A percentile compares a stretch with the other conserved stretches of the same genome.
These are phyloP conservation scores for Brenthis daphne DNA, from an alignment of 2,888 invertebrate genomes.

Conservation along the genomic window DNA sequence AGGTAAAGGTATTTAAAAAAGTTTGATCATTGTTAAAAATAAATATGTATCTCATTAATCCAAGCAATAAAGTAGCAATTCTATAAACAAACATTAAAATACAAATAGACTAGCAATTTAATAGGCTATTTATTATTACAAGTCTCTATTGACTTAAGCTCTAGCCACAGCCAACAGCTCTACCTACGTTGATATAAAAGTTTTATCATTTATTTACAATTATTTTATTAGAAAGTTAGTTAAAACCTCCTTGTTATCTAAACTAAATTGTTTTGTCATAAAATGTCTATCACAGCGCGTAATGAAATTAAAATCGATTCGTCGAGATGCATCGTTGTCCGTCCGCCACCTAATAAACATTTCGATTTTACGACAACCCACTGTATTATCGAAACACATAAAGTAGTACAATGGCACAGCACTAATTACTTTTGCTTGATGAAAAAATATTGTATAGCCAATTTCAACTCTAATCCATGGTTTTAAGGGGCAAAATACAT, in stretches of 20 bases:
- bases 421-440: slow-evolving; percentile 48
- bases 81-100: too few species aligned
- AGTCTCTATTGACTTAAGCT: too few species aligned
- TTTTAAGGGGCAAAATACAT: slow-evolving; percentile 12
- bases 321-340: slow-evolving; percentile 36
- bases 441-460: slow-evolving; percentile 1
- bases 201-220: too few species aligned
- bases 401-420: slow-evolving; percentile 39
- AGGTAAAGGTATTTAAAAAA: too few species aligned
- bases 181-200: too few species aligned
- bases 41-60: too few species aligned
- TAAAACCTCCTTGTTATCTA: not conserved
- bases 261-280: slow-evolving; percentile 9
- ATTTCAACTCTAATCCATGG: slow-evolving; percentile 18
- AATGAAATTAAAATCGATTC: slow-evolving; percentile 47
- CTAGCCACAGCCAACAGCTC: too few species aligned
- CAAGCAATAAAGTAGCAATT: too few species aligned
- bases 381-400: slow-evolving; percentile 43
- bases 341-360: slow-evolving; percentile 40
- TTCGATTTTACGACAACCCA: slow-evolving; percentile 43
- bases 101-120: too few species aligned
- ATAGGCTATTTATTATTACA: too few species aligned
- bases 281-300: slow-evolving; percentile 19
- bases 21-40: too few species aligned
- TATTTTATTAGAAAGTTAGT: too few species aligned